Percentiles rank a stretch among this genome's conserved stretches.
These are phyloP conservation scores for Alentia gelatinosa DNA, from an alignment of 2,888 invertebrate genomes.

Conservation along the genomic window DNA sequence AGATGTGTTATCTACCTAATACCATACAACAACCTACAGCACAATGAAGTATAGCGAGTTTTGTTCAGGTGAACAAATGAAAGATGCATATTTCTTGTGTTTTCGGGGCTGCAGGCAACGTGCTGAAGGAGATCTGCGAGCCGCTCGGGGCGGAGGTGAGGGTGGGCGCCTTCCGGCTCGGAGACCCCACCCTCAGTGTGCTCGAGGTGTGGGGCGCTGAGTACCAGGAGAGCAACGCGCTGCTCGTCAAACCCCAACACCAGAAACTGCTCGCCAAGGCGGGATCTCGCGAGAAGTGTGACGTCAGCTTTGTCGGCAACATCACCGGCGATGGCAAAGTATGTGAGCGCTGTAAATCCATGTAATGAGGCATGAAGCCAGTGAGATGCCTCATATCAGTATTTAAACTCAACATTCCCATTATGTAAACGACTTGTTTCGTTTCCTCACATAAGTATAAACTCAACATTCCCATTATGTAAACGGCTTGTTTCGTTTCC, in stretches of 20 bases:
- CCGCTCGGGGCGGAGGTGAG: slow-evolving; percentile 96
- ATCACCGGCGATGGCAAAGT: slow-evolving; percentile 92
- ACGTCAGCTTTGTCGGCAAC: slow-evolving; percentile 94
- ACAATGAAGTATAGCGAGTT: too few relatives aligned
- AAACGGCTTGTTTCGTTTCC: too few relatives aligned
- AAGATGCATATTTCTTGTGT: too few relatives aligned
- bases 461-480: too few relatives aligned
- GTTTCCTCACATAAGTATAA: background rate
- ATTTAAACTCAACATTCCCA: background rate
- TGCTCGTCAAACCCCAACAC: slow-evolving; percentile 87
- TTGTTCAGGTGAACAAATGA: too few relatives aligned
- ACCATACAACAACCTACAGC: too few relatives aligned
- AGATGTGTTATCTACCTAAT: too few relatives aligned
- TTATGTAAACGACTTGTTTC: background rate
- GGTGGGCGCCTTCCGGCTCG: slow-evolving; percentile 89
- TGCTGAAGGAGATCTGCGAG: slow-evolving; percentile 96
- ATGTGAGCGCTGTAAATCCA: too few relatives aligned
- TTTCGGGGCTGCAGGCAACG: slow-evolving; percentile 90
- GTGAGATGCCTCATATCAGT: too few relatives aligned
- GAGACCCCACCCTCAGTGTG: slow-evolving; percentile 95
- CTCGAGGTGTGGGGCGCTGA: slow-evolving; percentile 99
- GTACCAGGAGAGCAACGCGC: slow-evolving; percentile 97
- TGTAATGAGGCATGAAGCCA: too few relatives aligned
- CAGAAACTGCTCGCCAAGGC: slow-evolving; percentile 86
- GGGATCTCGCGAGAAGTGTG: slow-evolving; percentile 93